Conservation (phyloP, 2,888 invertebrate genomes). For the Sesia bembeciformis region DNA sequence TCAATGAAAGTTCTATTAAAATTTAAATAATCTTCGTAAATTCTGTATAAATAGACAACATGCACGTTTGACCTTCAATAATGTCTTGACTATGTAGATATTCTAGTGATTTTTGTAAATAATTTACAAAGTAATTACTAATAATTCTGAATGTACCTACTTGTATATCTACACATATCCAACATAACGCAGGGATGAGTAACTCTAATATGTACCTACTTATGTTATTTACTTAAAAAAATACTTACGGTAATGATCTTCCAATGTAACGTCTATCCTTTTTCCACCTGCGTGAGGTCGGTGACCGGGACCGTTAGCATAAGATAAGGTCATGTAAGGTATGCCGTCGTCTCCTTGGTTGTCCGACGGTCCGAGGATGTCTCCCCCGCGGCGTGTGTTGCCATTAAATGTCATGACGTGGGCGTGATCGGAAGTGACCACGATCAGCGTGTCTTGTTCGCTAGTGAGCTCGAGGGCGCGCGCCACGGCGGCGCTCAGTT, state of each 20-base stretch:
- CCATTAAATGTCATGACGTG: conserved; percentile 78
- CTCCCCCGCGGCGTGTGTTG: conserved; percentile 65
- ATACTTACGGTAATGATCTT: conserved; percentile 11
- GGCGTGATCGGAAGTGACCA: conserved; percentile 82
- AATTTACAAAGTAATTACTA: too few relatives aligned
- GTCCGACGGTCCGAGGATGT: conserved; percentile 22
- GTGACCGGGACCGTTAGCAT: conserved; percentile 76
- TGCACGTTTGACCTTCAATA: too few relatives aligned
- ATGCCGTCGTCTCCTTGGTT: conserved; percentile 43
- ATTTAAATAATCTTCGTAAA: too few relatives aligned
- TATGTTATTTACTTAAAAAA: neutral
- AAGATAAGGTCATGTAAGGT: conserved; percentile 73
- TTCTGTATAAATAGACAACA: too few relatives aligned
- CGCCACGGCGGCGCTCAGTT: conserved; percentile 75
- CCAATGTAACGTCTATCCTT: conserved; percentile 45
- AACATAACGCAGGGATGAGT: neutral
- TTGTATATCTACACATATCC: too few relatives aligned
- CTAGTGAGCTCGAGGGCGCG: conserved; percentile 50
- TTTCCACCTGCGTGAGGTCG: conserved; percentile 26
- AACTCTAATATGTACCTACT: neutral
- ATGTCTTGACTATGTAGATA: too few relatives aligned
- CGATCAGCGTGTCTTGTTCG: conserved; percentile 80
- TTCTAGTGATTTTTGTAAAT: too few relatives aligned
- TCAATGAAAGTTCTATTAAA: too few relatives aligned
- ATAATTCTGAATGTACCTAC: too few relatives aligned